Evolutionary conservation across 2,113 vertebrate species (phyloP).

Genomic region (Ciconia boyciana): DNA sequence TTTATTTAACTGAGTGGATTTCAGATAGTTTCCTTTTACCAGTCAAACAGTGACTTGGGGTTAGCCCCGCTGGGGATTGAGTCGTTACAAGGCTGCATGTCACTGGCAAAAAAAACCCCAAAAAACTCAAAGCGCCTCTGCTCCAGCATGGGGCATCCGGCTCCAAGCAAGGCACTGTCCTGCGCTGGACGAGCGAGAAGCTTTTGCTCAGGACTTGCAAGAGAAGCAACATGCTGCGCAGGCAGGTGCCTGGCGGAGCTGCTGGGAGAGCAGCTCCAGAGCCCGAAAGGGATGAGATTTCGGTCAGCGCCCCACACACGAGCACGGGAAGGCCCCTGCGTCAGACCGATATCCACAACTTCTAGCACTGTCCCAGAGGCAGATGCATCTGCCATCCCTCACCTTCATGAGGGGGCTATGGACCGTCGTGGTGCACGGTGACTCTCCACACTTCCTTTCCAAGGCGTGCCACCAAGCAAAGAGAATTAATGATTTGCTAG

Average conservation of each 20-base stretch:
- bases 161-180: neutral
- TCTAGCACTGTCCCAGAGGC: neutral
- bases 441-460: neutral
- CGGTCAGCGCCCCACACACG: rapidly evolving
- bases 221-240: neutral
- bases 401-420: neutral
- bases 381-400: neutral
- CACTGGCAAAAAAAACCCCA: rapidly evolving
- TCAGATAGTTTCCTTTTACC: conserved; percentile 52
- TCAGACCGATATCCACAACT: rapidly evolving
- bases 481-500: neutral
- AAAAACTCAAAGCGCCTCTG: neutral
- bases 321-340: neutral
- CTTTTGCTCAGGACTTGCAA: neutral
- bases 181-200: rapidly evolving
- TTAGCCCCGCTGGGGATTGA: conserved; percentile 49
- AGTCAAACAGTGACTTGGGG: conserved; percentile 61
- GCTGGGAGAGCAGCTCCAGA: neutral
- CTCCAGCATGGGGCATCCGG: neutral
- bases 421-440: rapidly evolving
- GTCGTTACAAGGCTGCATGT: neutral
- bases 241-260: neutral
- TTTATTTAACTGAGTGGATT: conserved; percentile 48
- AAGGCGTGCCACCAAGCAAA: neutral
- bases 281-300: neutral